phyloP scores from a whole-genome alignment of 2,888 invertebrate genomes.

The Torymus tubicola region DNA sequence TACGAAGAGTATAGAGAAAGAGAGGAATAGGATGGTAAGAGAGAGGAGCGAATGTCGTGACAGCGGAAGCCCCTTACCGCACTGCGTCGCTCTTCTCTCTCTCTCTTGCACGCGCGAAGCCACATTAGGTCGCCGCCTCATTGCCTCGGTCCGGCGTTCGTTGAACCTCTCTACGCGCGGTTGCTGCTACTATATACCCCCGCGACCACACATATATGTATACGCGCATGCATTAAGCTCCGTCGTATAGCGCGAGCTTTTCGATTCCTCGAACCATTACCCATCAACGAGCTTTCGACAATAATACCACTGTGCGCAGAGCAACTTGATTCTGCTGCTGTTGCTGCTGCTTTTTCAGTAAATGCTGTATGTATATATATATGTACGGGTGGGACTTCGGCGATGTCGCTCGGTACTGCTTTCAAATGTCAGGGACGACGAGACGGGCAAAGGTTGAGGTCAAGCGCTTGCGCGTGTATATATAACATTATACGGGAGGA shows the following conservation, averaged over 20 bases:
- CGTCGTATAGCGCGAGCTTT: no score
- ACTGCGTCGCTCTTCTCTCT: neutral
- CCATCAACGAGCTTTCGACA: no score
- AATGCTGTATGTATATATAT: no score
- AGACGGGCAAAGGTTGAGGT: neutral
- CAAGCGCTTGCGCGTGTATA: neutral
- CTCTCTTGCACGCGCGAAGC: neutral
- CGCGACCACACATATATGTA: no score
- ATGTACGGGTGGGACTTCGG: neutral
- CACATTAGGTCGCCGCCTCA: constrained; percentile 20
- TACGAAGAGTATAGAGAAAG: neutral
- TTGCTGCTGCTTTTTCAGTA: no score
- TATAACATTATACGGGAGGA: no score
- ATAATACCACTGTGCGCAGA: no score
- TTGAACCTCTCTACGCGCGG: constrained; percentile 8
- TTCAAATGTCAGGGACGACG: constrained; percentile 42
- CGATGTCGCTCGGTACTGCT: neutral
- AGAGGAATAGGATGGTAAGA: constrained; percentile 6
- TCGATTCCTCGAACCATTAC: no score
- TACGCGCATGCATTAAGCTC: no score
- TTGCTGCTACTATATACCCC: no score
- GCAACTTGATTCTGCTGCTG: no score
- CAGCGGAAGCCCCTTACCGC: constrained; percentile 18
- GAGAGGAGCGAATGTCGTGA: neutral
- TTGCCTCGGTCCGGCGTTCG: constrained; percentile 26